Percentiles rank a stretch among this genome's conserved stretches.
Evolutionary conservation across 2,888 invertebrate genomes (phyloP).

Genomic region (Pandemis cinnamomeana): DNA sequence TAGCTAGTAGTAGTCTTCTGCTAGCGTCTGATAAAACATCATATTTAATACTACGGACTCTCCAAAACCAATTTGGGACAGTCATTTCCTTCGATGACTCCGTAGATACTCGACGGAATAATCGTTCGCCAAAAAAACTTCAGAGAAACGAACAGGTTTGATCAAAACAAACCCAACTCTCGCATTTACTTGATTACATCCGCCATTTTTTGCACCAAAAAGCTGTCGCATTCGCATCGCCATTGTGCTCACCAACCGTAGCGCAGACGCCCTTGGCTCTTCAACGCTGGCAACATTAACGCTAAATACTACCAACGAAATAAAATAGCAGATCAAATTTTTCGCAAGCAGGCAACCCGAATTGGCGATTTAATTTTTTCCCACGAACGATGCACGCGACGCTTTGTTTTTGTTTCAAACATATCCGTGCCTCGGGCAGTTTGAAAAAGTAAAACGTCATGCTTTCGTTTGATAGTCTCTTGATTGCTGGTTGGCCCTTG

Average conservation of each 20-base stretch:
- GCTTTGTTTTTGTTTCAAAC: slow-evolving; percentile 57
- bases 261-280: slow-evolving; percentile 48
- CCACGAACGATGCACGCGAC: slow-evolving; percentile 77
- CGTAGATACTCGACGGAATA: background rate
- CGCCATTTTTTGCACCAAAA: slow-evolving; percentile 62
- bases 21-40: background rate
- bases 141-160: slow-evolving; percentile 28
- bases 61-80: slow-evolving; percentile 7
- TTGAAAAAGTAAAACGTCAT: slow-evolving; percentile 61
- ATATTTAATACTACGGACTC: background rate
- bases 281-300: slow-evolving; percentile 14
- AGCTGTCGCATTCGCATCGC: slow-evolving; percentile 62
- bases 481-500: slow-evolving; percentile 67
- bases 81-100: slow-evolving; percentile 5
- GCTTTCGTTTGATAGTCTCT: slow-evolving; percentile 74
- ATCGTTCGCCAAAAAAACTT: slow-evolving; percentile 12
- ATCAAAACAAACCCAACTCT: slow-evolving; percentile 49
- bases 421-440: slow-evolving; percentile 76
- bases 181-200: slow-evolving; percentile 66
- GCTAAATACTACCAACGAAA: slow-evolving; percentile 24
- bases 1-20: background rate
- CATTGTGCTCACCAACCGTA: slow-evolving; percentile 59
- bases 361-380: slow-evolving; percentile 69
- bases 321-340: slow-evolving; percentile 53
- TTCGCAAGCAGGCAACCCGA: slow-evolving; percentile 68